Conservation (phyloP, 1,140 invertebrate genomes). For the Cecropterus lyciades region DNA sequence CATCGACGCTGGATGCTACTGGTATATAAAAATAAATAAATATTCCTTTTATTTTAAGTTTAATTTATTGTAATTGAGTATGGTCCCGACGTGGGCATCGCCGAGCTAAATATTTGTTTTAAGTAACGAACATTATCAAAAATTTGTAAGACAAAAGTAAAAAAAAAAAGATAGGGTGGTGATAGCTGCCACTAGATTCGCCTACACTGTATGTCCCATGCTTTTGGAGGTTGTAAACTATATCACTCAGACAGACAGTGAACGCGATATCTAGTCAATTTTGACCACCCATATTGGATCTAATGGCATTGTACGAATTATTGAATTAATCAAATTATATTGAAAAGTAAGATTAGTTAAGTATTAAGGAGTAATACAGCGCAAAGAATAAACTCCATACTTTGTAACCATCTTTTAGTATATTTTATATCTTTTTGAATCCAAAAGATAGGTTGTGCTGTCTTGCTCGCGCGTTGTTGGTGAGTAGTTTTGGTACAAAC, state of each 20-base stretch:
- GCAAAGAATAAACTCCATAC: not conserved
- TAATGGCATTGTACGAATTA: conserved; percentile 9
- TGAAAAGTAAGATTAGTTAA: not conserved
- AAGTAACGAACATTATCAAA: too few species aligned
- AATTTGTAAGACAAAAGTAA: too few species aligned
- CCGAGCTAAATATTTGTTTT: not conserved
- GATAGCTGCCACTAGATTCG: too few species aligned
- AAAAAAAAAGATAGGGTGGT: too few species aligned
- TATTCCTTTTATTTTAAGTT: conserved; percentile 26
- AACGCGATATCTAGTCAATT: not conserved
- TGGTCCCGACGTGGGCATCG: conserved; percentile 7
- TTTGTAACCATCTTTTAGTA: too few species aligned
- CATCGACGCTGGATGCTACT: not conserved
- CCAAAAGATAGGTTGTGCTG: not conserved
- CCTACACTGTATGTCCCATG: too few species aligned
- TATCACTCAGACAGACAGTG: too few species aligned
- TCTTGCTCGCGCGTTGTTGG: not conserved
- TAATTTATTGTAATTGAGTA: conserved; percentile 28
- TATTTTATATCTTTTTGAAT: too few species aligned
- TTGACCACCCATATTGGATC: not conserved
- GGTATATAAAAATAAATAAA: not conserved
- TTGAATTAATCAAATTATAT: not conserved
- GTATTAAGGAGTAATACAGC: not conserved
- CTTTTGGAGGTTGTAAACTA: too few species aligned
- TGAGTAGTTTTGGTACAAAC: not conserved